phyloP scores from a whole-genome alignment of 2,113 vertebrate genomes.

The Cranoglanis bouderius region DNA sequence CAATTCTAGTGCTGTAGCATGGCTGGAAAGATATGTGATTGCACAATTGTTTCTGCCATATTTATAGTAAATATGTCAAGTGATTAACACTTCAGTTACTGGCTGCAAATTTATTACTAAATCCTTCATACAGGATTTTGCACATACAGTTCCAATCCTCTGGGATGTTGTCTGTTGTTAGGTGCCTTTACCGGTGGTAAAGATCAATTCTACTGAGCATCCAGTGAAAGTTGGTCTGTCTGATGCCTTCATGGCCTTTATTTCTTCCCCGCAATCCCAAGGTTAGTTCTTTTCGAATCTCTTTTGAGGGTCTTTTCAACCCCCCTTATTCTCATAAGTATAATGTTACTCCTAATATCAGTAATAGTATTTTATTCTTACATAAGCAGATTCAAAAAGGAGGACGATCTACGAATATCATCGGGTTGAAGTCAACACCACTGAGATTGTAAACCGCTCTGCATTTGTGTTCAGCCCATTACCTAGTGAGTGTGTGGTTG shows the following conservation, averaged over 20 bases:
- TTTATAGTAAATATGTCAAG: conserved; percentile 22
- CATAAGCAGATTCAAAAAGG: conserved; percentile 74
- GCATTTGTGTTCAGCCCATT: conserved; percentile 88
- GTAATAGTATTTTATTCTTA: conserved; percentile 3
- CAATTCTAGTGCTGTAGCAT: not conserved
- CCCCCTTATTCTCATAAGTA: not conserved
- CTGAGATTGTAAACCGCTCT: conserved; percentile 76
- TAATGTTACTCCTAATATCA: not conserved
- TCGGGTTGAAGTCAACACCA: conserved; percentile 84
- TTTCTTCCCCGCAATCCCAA: conserved; percentile 69
- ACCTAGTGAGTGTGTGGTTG: conserved; percentile 83
- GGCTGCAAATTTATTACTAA: not conserved
- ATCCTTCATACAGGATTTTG: conserved; percentile 8
- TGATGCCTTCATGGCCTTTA: conserved; percentile 88
- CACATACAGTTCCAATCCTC: not conserved
- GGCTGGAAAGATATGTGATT: not conserved
- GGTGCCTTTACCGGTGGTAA: conserved; percentile 83
- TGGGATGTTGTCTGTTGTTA: conserved; percentile 58
- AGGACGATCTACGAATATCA: conserved; percentile 93
- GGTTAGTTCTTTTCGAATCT: conserved; percentile 71
- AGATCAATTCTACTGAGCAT: conserved; percentile 87
- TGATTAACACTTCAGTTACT: conserved; percentile 2
- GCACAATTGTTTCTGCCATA: not conserved
- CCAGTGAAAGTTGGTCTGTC: conserved; percentile 93
- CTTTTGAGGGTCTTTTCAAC: not conserved